Percentiles rank a stretch among this genome's conserved stretches.
Conservation (phyloP, 2,113 vertebrate species). For the Picathartes gymnocephalus region DNA sequence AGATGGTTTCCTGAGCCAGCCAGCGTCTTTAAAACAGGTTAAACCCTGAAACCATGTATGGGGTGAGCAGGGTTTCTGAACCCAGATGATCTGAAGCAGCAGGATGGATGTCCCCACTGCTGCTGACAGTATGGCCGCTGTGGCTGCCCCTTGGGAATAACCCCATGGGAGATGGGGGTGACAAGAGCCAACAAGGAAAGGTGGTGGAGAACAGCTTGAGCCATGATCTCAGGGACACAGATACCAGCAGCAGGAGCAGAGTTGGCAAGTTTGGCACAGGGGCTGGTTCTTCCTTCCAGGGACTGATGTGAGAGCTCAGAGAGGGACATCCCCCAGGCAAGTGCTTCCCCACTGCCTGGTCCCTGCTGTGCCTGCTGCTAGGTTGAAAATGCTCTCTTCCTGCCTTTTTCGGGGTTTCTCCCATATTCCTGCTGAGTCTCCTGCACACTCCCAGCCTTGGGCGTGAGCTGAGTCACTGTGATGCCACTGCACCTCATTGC, state of each 20-base stretch:
- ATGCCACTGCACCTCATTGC: background rate
- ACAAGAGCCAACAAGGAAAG: background rate
- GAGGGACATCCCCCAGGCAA: background rate
- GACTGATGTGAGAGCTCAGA: background rate
- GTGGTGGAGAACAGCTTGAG: background rate
- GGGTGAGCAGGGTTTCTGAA: background rate
- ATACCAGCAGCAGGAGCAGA: background rate
- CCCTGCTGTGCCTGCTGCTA: background rate
- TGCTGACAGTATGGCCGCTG: background rate
- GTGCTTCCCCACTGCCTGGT: background rate
- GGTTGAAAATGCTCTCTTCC: too few relatives aligned
- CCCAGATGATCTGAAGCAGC: background rate
- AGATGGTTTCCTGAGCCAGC: background rate
- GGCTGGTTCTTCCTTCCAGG: background rate
- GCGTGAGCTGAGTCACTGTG: background rate
- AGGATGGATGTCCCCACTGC: background rate
- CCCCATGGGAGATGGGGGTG: background rate
- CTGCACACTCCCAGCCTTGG: background rate
- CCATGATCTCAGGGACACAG: background rate
- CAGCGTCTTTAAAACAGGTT: background rate
- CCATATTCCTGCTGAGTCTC: background rate
- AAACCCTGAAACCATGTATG: background rate
- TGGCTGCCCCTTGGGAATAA: background rate
- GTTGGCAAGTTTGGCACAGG: background rate
- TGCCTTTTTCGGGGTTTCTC: background rate